Percentiles rank a stretch among this genome's conserved stretches.
phyloP scores from a whole-genome alignment of 2,888 invertebrate species.

The Chalcosyrphus nemorum region DNA sequence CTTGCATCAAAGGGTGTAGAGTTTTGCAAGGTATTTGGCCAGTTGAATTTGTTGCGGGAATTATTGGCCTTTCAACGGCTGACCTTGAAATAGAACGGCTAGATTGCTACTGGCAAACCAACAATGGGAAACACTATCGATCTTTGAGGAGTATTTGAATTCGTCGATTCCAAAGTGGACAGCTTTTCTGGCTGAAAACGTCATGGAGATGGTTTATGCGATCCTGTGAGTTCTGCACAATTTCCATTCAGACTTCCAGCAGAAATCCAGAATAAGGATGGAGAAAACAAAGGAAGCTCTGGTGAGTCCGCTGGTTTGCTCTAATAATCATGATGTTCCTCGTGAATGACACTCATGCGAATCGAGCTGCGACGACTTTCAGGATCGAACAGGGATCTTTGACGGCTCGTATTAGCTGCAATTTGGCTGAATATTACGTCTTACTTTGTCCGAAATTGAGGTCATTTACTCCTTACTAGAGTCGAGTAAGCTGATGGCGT shows the following conservation, averaged over 20 bases:
- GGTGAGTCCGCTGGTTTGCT: background rate
- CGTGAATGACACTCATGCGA: constrained; percentile 79
- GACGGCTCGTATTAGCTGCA: background rate
- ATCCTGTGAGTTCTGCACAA: constrained; percentile 74
- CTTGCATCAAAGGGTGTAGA: constrained; percentile 76
- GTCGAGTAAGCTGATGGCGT: too few relatives aligned
- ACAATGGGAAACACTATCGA: constrained; percentile 77
- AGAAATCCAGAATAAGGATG: constrained; percentile 77
- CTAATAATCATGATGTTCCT: constrained; percentile 75
- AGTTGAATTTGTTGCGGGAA: constrained; percentile 76
- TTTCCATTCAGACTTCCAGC: constrained; percentile 77
- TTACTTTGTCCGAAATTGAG: too few relatives aligned
- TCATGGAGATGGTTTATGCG: constrained; percentile 77
- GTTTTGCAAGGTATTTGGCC: constrained; percentile 76
- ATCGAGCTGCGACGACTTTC: constrained; percentile 77
- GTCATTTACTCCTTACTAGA: too few relatives aligned
- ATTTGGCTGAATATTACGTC: constrained; percentile 60
- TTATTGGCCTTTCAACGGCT: too few relatives aligned
- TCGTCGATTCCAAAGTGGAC: constrained; percentile 79
- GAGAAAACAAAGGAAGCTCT: background rate
- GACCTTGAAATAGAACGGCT: constrained; percentile 78
- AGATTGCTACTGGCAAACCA: constrained; percentile 80
- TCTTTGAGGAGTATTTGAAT: constrained; percentile 75
- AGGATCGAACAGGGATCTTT: constrained; percentile 62
- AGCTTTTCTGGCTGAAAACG: constrained; percentile 78